Evolutionary conservation across 1,140 invertebrate species (phyloP).

Genomic region (Rhagoletis pomonella): DNA sequence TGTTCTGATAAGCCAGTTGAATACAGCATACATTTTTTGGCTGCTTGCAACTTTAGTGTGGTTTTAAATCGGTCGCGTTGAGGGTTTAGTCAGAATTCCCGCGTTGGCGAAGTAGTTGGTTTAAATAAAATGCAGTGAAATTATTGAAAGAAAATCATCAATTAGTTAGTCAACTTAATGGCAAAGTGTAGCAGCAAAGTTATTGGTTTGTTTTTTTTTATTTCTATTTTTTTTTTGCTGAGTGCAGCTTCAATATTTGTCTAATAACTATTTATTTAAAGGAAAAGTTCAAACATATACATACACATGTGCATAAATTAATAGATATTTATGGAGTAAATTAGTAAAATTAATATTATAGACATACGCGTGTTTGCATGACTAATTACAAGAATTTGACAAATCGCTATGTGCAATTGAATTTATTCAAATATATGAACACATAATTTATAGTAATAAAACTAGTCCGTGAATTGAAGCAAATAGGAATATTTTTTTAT

Average conservation of each 20-base stretch:
- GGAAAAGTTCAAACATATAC: no score
- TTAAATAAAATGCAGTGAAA: constrained; percentile 24
- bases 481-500: no score
- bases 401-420: no score
- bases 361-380: no score
- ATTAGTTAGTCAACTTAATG: neutral
- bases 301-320: neutral
- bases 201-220: neutral
- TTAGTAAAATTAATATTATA: no score
- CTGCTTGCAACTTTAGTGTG: neutral
- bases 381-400: neutral
- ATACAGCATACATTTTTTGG: neutral
- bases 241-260: no score
- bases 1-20: neutral
- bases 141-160: no score
- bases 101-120: neutral
- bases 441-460: no score
- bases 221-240: neutral
- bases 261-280: no score
- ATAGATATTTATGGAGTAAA: neutral
- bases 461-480: no score
- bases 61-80: neutral
- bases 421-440: no score
- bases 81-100: neutral
- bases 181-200: neutral